A percentile compares a stretch with the other conserved stretches of the same genome.
Conservation (phyloP, 2,888 invertebrate species). For the Chesias legatella region DNA sequence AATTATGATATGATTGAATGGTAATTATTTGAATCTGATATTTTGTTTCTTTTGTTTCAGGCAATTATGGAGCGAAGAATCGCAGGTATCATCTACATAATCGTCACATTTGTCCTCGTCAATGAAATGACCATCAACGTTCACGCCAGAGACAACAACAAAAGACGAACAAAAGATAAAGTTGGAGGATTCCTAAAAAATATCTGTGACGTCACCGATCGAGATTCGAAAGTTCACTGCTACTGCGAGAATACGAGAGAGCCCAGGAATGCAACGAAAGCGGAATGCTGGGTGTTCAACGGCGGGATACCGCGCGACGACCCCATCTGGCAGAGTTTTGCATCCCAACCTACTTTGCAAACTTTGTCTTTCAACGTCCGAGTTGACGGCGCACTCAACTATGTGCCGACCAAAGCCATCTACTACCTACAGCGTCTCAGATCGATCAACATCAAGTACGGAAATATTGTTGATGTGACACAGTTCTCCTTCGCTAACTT, state of each 20-base stretch:
- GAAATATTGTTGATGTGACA: conserved; percentile 84
- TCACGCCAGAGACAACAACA: conserved; percentile 68
- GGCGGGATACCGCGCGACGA: conserved; percentile 84
- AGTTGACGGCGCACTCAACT: conserved; percentile 84
- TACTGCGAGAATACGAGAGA: conserved; percentile 82
- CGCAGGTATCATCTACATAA: conserved; percentile 63
- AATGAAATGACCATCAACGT: conserved; percentile 74
- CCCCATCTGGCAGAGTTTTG: conserved; percentile 87
- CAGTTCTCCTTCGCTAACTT: conserved; percentile 88
- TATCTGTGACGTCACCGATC: conserved; percentile 79
- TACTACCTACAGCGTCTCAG: conserved; percentile 83
- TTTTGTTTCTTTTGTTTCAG: conserved; percentile 65
- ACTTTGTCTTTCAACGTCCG: conserved; percentile 87
- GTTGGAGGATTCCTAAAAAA: conserved; percentile 74
- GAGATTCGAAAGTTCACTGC: conserved; percentile 83
- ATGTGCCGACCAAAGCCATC: conserved; percentile 86
- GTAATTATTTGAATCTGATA: too few species aligned
- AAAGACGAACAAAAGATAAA: conserved; percentile 70
- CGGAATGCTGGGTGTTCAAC: conserved; percentile 89
- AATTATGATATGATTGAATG: too few species aligned
- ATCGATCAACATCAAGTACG: conserved; percentile 86
- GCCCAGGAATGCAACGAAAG: conserved; percentile 82
- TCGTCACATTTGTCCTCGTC: conserved; percentile 67
- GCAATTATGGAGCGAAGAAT: conserved; percentile 67
- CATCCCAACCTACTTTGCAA: conserved; percentile 85